Base-by-base conservation (phyloP, 2,113 vertebrate genomes). In the Triplophysa tibetana region DNA sequence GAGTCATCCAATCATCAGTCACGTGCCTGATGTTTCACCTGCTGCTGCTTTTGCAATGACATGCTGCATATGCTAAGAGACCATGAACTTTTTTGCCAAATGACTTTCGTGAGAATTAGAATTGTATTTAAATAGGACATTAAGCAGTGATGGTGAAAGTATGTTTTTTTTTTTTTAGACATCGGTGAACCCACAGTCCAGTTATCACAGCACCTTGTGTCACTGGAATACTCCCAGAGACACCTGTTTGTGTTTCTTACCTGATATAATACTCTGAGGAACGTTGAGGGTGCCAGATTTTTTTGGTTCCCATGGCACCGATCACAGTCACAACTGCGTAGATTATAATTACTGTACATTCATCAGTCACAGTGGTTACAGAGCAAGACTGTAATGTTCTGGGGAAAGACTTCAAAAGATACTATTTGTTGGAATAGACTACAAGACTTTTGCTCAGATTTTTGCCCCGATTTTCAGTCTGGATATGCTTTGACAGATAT, bases 171-270 rank as follows among this genome's bases (percentile, higher is more conserved):
- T 13, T 14, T 50, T 50, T 50, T 4, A 14, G 48, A 16, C 48
- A 13, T 24, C 11, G 11, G 48, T 50, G 48, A 50, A 14, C 48
- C 48, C 12, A 24, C 41, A 48, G 43, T 48, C 48, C 23, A 7
- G 13, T 26, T 3, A 45, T 41, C 8, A 11, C 33, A 16, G n/a
- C 54, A 60, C 29, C 54, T 73, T 29, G 70, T 73, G 29, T 74
- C 70, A 74, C 54, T 74, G 54, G 54, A 74, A 23, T 60, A 14
- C 3, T 17, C 29, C 70, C n/a, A 74, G 54, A 74, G 29, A 33
- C 54, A 41, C 33, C 6, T 21, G n/a, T 60, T n/a, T 43, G n/a
- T 58, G 19, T 60, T 14, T 17, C 26, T 60, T n/a, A 9, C 29
- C n/a, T 73, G 19, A 58, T 13, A 21, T 12, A 73, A 58, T 38